Conservation (phyloP, 2,113 vertebrate species). For the Tachuris rubrigastra region DNA sequence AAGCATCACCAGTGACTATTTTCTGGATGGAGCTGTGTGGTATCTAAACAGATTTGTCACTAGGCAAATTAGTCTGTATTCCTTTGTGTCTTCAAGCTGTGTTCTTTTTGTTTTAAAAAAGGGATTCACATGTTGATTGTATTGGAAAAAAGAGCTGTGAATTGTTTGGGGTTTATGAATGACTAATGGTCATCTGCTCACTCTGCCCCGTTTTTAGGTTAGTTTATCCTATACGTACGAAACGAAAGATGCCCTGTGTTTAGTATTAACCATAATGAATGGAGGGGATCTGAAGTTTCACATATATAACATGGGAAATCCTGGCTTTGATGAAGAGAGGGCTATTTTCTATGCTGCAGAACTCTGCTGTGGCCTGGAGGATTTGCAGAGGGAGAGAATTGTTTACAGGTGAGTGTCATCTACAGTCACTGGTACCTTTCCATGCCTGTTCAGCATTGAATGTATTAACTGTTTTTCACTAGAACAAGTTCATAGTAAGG, state of each 20-base stretch:
- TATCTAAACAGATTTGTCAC: not conserved
- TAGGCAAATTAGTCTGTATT: not conserved
- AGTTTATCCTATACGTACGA: constrained; percentile 80
- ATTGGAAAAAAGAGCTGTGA: not conserved
- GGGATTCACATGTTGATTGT: not conserved
- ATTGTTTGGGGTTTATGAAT: not conserved
- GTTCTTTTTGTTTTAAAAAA: not conserved
- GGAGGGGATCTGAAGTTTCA: constrained; percentile 90
- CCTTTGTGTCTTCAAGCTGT: not conserved
- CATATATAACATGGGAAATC: constrained; percentile 91
- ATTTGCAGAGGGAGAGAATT: constrained; percentile 90
- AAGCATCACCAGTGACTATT: not conserved
- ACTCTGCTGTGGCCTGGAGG: constrained; percentile 89
- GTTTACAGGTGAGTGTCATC: constrained; percentile 83
- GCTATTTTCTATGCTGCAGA: constrained; percentile 93
- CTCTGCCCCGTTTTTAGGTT: constrained; percentile 66
- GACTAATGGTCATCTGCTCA: not conserved
- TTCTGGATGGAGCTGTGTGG: not conserved
- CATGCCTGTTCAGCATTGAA: not conserved
- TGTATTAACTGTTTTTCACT: not conserved
- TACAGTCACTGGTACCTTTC: not conserved
- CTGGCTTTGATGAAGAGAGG: constrained; percentile 88
- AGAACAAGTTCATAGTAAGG: not conserved
- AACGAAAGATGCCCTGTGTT: constrained; percentile 77
- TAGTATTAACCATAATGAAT: constrained; percentile 84